Base-by-base conservation (phyloP, 2,888 invertebrate species). In the Portevinia maculata region DNA sequence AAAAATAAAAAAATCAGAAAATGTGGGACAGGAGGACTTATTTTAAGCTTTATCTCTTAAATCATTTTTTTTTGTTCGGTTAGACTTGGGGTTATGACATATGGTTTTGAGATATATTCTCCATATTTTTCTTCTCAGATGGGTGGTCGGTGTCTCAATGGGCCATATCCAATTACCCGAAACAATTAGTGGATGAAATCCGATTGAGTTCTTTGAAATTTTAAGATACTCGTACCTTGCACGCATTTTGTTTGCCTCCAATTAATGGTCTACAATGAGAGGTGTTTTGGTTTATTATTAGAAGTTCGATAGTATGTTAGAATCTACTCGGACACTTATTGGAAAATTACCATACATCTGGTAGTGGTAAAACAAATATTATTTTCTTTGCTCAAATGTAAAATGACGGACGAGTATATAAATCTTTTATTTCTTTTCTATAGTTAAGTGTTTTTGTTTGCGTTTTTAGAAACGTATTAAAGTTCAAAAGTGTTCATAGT, bases 121-220 rank as follows among this genome's bases (percentile, higher is more conserved):
- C n/a, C 24, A 24, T 2, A 3, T 28, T 11, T 30, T 37, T 55
- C 48, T 13, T 44, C 17, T 34, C 4, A 8, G 39, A 70, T 62
- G 44, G 53, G 76, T 70, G 65, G 70, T 65, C 57, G 13, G 17
- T n/a, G 52, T 17, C 46, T 67, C 69, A 70, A 79, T 79, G 67
- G 74, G 74, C 67, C 62, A 67, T 41, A 83, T 83, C 71, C 60
- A 55, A 83, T 83, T 83, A 71, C 81, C 17, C 37, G 41, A 71
- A 78, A 41, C 65, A 62, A 81, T 69, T 76, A 76, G 76, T 76
- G 67, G 55, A 53, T 50, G 60, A 53, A 67, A 75, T 59, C 44
- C 24, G 59, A 59, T 52, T 75, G 41, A 50, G 44, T 53, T 65
- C 65, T 65, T 65, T 74, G 57, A 74, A 55, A 65, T 59, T 32